Evolutionary conservation across 2,888 invertebrate genomes (phyloP), one percentile per base, ranked within the genome.

Genomic region (Eupithecia subfuscata): DNA sequence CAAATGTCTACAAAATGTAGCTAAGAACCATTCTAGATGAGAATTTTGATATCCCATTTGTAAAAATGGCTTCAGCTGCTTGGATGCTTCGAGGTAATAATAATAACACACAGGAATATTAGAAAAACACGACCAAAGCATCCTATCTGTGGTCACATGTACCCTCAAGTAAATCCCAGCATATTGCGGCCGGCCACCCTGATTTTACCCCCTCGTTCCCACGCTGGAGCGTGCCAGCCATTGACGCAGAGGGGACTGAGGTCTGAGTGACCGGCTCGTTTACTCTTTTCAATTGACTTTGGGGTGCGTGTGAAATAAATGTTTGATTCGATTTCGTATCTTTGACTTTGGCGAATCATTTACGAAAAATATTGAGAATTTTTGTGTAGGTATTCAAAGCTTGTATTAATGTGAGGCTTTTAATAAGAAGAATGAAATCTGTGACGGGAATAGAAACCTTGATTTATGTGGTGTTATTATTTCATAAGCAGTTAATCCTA

Each of bases 171-270:
- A 67, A 73, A 69, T 34, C 69, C 64, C 45, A 48, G 48, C 69
- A 71, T 75, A 68, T 75, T 74, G 65, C n/a, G 30, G 3, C 30
- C 30, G 40, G 64, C 63, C 52, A 72, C 78, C 68, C 34, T 70
- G 18, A 18, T 18, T 48, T 69, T 70, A 77, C 78, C 86, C 86
- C 87, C 79, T 70, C 52, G 83, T 89, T 88, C 89, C 85, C 88
- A 88, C 84, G 86, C 76, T 22, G 69, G 56, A 79, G 76, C 86
- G 83, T 88, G 88, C 87, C 48, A n/a, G 9, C 45, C 79, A 83
- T 73, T 69, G 60, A 73, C 69, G 30, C 43, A 30, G 30, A n/a
- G 16, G 56, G 71, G 67, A 30, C 25, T 60, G n/a, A 74, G 40
- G 67, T 40, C 25, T 60, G n/a, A 74, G 40, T 56, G 70, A 60